Base-by-base conservation (phyloP, 2,113 vertebrate genomes). In the Indri indri region DNA sequence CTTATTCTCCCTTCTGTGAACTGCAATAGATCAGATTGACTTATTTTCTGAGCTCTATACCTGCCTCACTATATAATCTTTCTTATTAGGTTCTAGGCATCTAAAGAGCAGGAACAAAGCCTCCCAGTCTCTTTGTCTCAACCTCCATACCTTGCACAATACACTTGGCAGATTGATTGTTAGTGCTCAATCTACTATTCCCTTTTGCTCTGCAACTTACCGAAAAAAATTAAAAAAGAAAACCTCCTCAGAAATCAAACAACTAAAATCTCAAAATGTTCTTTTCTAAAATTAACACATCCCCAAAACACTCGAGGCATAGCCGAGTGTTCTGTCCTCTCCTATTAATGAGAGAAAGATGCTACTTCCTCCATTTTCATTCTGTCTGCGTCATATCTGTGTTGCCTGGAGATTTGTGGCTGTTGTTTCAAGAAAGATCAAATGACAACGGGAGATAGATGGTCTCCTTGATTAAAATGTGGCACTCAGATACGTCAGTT, bases 221-320 rank as follows among this genome's bases (percentile, higher is more conserved):
- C 65, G 52, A 76, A 83, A 71, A 80, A 94, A 61, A 16, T 20
- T 42, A 0, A 42, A 84, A 94, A 95, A 82, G 79, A 95, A 63
- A 54, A 27, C 4, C 18, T 91, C 68, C 59, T 91, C 89, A 73
- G 79, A 93, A 97, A 96, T 94, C 88, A 94, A 96, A 97, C 74
- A 96, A 93, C 79, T 92, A 85, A 94, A 97, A 94, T 96, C 83
- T 97, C 91, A 85, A 94, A 97, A 97, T 96, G 91, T 98, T 97
- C 95, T 96, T 93, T 94, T 93, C 94, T 97, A 97, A 97, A 97
- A 97, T 97, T 97, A 96, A 63, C 50, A 34, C 12, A 8, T 88
- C 59, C 57, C 59, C 74, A 66, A 95, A 94, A 93, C 88, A 95
- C 50, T 90, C 40, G 40, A 88, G 45, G 61, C 79, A 61, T 40